Conservation (phyloP, 2,113 vertebrate genomes). For the Odocoileus hemionus region DNA sequence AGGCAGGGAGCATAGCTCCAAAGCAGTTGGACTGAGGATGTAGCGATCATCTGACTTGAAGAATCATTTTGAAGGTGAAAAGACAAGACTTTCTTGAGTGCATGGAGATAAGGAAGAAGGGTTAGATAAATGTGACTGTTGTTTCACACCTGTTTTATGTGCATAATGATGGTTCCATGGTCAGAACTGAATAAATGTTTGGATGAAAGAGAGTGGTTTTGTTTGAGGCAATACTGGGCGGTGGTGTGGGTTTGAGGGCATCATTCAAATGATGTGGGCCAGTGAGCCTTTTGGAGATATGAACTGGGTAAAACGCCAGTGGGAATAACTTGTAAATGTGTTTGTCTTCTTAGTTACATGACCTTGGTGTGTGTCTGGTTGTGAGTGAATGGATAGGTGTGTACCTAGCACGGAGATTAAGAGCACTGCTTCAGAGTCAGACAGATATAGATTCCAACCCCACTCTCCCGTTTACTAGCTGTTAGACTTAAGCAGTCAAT, state of each 20-base stretch:
- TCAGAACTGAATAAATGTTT: background rate
- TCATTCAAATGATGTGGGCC: background rate
- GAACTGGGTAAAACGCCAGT: background rate
- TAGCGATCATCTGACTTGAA: background rate
- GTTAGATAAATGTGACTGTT: background rate
- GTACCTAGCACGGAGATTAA: background rate
- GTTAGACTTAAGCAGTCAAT: background rate
- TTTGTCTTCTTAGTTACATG: background rate
- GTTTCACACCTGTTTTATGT: background rate
- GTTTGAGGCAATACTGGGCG: background rate
- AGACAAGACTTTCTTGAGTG: background rate
- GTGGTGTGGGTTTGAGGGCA: background rate
- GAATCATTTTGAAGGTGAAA: slow-evolving; percentile 2
- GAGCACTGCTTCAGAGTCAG: background rate
- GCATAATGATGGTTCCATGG: background rate
- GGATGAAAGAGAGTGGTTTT: background rate
- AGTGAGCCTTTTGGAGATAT: background rate
- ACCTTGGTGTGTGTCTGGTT: background rate
- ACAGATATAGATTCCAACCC: background rate
- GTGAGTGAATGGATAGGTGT: background rate
- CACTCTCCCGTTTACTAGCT: background rate
- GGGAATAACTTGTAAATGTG: background rate
- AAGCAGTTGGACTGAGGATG: background rate
- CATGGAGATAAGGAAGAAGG: background rate
- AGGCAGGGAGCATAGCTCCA: background rate